Evolutionary conservation across 2,888 invertebrate genomes (phyloP), one percentile per base, ranked within the genome.

Genomic region (Acronicta aceris): DNA sequence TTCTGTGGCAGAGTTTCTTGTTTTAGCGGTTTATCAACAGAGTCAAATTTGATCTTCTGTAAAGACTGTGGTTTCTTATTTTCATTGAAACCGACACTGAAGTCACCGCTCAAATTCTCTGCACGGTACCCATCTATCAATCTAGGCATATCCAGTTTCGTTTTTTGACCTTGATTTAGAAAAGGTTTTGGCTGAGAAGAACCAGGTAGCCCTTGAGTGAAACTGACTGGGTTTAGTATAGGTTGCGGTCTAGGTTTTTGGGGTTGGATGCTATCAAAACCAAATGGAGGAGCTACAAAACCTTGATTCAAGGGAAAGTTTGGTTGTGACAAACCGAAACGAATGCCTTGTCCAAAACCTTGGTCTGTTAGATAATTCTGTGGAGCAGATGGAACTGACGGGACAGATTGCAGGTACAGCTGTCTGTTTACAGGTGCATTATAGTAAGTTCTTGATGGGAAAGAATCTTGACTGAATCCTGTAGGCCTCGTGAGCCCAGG

Each of bases 281-380:
- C 77, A 41, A 89, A 90, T 41, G 90, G 91, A 0, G 91, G 91
- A 13, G 89, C 81, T 5, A 93, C 76, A 46, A 93, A 94, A 6
- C 90, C 93, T 84, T 94, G 93, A 33, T 81, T 91, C 8, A 92
- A 65, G 0, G 93, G 91, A 49, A 89, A 92, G 68, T 90, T 93
- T 0, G 93, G 89, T 64, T 91, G 94, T 1, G 90, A 81, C 4
- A 94, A 76, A 13, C 93, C 94, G 56, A 94, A 93, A 74, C 93
- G 84, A 54, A 93, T 84, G 57, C 87, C 88, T 66, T 93, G 92
- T 10, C 89, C 90, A 46, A 94, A 94, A 7, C 94, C 94, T 78
- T 92, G 92, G 30, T 94, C 94, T 1, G 85, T 83, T 4, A 94
- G 71, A 71, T 82, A 94, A 74, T 94, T 94, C 66, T 94, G 94